Evolutionary conservation across 2,113 vertebrate species (phyloP), one percentile per base, ranked within the genome.

Genomic region (Pelusios castaneus): DNA sequence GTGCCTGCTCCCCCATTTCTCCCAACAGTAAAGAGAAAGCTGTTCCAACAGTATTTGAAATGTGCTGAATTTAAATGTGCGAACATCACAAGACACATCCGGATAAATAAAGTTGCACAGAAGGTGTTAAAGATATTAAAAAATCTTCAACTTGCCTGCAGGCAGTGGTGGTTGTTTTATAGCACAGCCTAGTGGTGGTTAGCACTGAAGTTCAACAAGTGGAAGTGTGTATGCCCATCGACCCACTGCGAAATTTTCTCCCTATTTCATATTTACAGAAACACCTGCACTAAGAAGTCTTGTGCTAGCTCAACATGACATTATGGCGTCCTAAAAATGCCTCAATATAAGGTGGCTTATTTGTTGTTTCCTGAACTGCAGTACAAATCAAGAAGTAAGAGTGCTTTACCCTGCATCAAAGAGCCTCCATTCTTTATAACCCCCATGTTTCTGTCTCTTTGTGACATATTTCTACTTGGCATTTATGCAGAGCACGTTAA

Each of bases 181-280:
- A 0, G 4, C 3, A 87, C 27, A 76, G 8, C 43, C 79, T 0
- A 51, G 41, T 3, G 17, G 83, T 63, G n/a, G 0, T n/a, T 5
- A 52, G 0, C 2, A 0, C 34, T 0, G 49, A 10, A 10, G 52
- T 1, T 52, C 58, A 49, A 0, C 0, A 8, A 63, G 55, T 55
- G 58, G 45, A 8, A 24, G 8, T 0, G 0, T 43, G 10, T 54
- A 54, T 1, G 29, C 34, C 19, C 14, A 7, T 45, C 38, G 51
- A 63, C 43, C 31, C 21, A 25, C 12, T 70, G n/a, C 27, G 24
- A 54, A 38, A 8, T 82, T n/a, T 70, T 9, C 43, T 0, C 0
- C 8, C 41, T 45, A 1, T n/a, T 55, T 14, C 55, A 56, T 60
- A 24, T 21, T 51, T 1, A 4, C 45, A 31, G 51, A 79, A 87